Evolutionary conservation across 2,113 vertebrate genomes (phyloP).

Genomic region (Manacus vitellinus): DNA sequence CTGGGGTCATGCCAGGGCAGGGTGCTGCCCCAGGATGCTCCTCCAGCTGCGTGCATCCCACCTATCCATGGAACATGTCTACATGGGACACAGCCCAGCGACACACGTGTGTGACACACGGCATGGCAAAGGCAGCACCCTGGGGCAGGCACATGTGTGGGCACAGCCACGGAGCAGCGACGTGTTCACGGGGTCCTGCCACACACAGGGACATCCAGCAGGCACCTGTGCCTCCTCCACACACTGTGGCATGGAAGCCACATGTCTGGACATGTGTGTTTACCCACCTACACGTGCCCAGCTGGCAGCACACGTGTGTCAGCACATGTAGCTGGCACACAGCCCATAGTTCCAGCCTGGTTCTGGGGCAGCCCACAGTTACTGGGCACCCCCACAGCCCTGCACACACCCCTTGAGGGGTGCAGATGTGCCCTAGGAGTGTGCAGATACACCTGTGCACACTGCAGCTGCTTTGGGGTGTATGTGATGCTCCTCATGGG

Average conservation of each 20-base stretch:
- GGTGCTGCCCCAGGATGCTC: not conserved
- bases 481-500: not conserved
- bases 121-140: not conserved
- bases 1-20: not conserved
- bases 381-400: not conserved
- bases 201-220: not conserved
- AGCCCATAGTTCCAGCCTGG: not conserved
- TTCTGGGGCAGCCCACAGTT: not conserved
- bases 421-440: fast-evolving
- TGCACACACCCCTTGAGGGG: not conserved
- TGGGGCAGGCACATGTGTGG: not conserved
- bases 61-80: not conserved
- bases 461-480: fast-evolving
- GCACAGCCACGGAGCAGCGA: fast-evolving
- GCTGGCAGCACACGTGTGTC: fast-evolving
- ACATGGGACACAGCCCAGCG: not conserved
- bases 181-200: fast-evolving
- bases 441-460: not conserved
- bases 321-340: not conserved
- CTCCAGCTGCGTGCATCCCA: not conserved
- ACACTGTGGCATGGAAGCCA: not conserved
- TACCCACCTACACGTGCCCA: not conserved
- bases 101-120: fast-evolving
- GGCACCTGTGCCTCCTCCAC: not conserved
- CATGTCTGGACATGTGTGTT: not conserved